Evolutionary conservation across 2,113 vertebrate genomes (phyloP).

Genomic region (Calypte anna): DNA sequence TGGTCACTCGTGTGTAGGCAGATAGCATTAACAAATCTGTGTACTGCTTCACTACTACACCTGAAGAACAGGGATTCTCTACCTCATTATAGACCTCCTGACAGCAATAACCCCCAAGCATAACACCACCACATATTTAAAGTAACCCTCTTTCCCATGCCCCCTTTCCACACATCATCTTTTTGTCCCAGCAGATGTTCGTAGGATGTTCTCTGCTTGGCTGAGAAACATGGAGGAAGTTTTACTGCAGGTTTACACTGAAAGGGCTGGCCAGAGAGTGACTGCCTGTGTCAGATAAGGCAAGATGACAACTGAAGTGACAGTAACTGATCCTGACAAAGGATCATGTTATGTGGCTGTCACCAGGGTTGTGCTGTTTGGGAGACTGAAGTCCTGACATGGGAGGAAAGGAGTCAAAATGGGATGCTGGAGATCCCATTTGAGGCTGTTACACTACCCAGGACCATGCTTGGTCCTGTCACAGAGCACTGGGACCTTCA

Average conservation of each 20-base stretch:
- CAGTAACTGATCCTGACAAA: neutral
- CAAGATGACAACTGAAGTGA: neutral
- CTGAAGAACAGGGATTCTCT: neutral
- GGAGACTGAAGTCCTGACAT: neutral
- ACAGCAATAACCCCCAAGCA: neutral
- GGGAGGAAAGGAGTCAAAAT: neutral
- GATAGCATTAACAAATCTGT: neutral
- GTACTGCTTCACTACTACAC: neutral
- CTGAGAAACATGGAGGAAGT: neutral
- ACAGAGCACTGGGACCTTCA: neutral
- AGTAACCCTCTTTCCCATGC: neutral
- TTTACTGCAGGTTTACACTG: neutral
- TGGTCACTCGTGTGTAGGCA: neutral
- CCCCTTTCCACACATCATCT: neutral
- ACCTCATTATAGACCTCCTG: neutral
- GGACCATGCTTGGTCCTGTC: neutral
- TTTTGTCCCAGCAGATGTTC: neutral
- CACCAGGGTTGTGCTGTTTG: neutral
- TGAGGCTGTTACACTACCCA: neutral
- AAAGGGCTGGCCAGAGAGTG: neutral
- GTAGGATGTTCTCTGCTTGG: neutral
- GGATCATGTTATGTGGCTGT: neutral
- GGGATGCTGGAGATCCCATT: neutral
- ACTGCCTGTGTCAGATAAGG: neutral
- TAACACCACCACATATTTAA: neutral